Evolutionary conservation across 2,797 vertebrate genomes (phyloP).

Genomic region (Hephaestus fuliginosus): DNA sequence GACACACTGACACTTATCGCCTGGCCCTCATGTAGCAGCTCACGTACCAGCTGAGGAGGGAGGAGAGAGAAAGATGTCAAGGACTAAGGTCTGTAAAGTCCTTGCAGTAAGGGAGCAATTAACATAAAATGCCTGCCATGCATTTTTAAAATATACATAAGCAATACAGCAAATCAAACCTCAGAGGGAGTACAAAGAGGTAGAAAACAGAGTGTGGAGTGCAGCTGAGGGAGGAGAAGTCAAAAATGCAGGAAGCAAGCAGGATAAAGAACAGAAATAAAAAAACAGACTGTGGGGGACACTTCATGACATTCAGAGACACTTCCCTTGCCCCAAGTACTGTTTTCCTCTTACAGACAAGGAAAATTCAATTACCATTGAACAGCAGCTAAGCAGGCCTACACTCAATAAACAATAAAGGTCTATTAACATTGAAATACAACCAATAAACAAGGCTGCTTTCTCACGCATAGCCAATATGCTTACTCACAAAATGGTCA

Average conservation of each 20-base stretch:
- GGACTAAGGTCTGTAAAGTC: constrained; percentile 36
- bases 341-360: constrained; percentile 66
- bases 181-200: constrained; percentile 30
- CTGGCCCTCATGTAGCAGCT: constrained; percentile 88
- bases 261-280: constrained; percentile 55
- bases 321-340: constrained; percentile 64
- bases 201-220: constrained; percentile 11
- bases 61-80: constrained; percentile 1
- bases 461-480: constrained; percentile 67
- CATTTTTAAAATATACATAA: constrained; percentile 56
- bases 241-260: constrained; percentile 39
- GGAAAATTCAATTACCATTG: constrained; percentile 77
- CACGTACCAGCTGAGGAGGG: constrained; percentile 84
- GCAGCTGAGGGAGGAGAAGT: constrained; percentile 31
- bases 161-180: constrained; percentile 13
- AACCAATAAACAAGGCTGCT: constrained; percentile 72
- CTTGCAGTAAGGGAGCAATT: constrained; percentile 35
- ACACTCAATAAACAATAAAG: constrained; percentile 82
- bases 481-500: constrained; percentile 59
- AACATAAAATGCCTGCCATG: constrained; percentile 39
- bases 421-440: constrained; percentile 80
- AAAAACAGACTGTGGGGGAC: constrained; percentile 43
- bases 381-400: constrained; percentile 70
- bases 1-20: constrained; percentile 90
- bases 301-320: constrained; percentile 66